phyloP scores from a whole-genome alignment of 2,113 vertebrate genomes.

The Lamprotornis superbus region DNA sequence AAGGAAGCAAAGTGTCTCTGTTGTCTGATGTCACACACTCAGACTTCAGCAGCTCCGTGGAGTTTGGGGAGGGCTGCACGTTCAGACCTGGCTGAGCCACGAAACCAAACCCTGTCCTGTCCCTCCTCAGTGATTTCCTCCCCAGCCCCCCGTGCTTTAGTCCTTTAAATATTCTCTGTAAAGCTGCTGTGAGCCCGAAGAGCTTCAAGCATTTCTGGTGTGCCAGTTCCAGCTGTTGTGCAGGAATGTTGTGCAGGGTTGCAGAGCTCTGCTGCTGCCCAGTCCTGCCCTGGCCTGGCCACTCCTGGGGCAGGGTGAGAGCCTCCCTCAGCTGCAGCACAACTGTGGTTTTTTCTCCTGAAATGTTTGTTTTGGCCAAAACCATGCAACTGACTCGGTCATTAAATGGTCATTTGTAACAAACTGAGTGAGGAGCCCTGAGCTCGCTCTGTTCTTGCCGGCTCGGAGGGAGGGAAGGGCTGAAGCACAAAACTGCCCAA shows the following conservation, averaged over 20 bases:
- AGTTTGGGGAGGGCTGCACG: background rate
- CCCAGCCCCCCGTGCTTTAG: background rate
- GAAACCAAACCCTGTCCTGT: background rate
- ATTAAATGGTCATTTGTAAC: slow-evolving; percentile 19
- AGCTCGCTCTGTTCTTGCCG: background rate
- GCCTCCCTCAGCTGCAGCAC: background rate
- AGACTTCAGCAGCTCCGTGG: background rate
- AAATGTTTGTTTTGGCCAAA: background rate
- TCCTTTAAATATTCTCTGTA: background rate
- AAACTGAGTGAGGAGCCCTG: background rate
- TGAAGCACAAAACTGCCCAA: fast-evolving
- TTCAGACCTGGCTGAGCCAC: background rate
- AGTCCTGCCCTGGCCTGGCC: background rate
- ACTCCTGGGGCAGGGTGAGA: background rate
- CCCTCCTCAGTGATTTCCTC: background rate
- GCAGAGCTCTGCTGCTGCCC: background rate
- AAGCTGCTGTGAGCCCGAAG: background rate
- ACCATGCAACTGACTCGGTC: background rate
- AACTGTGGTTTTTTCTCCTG: background rate
- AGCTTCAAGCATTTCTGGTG: background rate
- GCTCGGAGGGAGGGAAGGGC: background rate
- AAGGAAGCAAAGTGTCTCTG: background rate
- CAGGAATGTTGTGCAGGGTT: fast-evolving
- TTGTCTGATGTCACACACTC: background rate
- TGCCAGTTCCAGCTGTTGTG: background rate